These are phyloP conservation scores for Xiphydria camelus DNA, from an alignment of 2,888 invertebrate genomes.

Conservation along the genomic window DNA sequence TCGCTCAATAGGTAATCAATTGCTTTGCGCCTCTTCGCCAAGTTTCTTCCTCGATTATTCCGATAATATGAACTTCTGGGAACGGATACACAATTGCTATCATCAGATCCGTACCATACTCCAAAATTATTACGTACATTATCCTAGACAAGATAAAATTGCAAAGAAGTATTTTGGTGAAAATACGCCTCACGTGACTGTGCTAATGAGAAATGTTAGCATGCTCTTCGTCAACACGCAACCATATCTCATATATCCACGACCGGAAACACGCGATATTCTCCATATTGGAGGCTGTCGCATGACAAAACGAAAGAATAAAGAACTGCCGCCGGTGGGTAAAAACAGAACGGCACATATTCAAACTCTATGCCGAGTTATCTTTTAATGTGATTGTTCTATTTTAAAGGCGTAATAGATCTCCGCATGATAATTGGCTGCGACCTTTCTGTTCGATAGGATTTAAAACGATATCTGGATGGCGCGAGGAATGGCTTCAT, in stretches of 20 bases:
- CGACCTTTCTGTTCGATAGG: too few species aligned
- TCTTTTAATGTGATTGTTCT: too few species aligned
- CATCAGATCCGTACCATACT: neutral
- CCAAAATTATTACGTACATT: neutral
- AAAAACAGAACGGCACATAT: too few species aligned
- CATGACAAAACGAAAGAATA: neutral
- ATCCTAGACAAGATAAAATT: conserved; percentile 3
- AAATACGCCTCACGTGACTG: neutral
- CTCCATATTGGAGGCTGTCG: conserved; percentile 1
- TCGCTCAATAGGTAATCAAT: conserved; percentile 5
- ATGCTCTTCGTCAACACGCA: conserved; percentile 1
- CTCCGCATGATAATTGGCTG: too few species aligned
- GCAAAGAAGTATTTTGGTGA: conserved; percentile 6
- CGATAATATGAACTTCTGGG: conserved; percentile 7
- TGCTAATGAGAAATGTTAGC: neutral
- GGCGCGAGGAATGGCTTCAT: conserved; percentile 32
- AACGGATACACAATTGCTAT: neutral
- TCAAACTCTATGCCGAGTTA: too few species aligned
- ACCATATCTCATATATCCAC: conserved; percentile 1
- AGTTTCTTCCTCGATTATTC: neutral
- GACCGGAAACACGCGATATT: neutral
- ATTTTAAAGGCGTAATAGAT: too few species aligned
- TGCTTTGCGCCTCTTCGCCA: neutral
- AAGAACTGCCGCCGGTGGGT: neutral
- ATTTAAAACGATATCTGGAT: too few species aligned